These are phyloP conservation scores for Coptotermes formosanus DNA, from an alignment of 1,140 invertebrate species.

Conservation along the genomic window DNA sequence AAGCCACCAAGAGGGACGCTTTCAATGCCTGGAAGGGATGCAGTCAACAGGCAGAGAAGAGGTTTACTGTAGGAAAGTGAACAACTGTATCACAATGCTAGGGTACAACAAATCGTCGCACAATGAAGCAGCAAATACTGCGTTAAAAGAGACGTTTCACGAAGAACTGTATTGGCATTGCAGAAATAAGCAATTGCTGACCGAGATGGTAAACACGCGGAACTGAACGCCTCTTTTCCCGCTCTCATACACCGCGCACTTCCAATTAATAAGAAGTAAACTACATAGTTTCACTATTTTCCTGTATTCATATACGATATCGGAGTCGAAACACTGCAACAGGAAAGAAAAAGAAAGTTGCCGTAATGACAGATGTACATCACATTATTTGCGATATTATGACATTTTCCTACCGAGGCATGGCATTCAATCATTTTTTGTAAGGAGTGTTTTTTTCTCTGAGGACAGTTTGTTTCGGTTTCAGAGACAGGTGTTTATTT, in stretches of 20 bases:
- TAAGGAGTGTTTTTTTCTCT: too few species aligned
- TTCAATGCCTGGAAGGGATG: too few species aligned
- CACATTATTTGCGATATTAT: neutral
- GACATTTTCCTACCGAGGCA: neutral
- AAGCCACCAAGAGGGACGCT: too few species aligned
- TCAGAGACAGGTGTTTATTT: too few species aligned
- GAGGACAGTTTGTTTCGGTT: too few species aligned
- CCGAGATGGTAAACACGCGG: neutral
- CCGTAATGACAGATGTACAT: too few species aligned
- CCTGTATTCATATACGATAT: neutral
- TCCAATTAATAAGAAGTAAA: slow-evolving; percentile 16
- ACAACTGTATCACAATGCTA: too few species aligned
- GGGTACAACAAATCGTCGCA: too few species aligned
- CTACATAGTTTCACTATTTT: slow-evolving; percentile 21
- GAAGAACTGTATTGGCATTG: neutral
- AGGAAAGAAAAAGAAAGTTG: neutral
- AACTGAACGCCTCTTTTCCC: neutral
- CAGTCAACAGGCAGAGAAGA: too few species aligned
- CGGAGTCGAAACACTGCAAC: neutral
- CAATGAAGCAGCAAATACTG: too few species aligned
- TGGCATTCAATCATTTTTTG: too few species aligned
- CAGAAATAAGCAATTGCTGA: neutral
- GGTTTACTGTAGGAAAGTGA: too few species aligned
- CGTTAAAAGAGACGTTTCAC: neutral
- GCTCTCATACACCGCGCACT: neutral